Evolutionary conservation across 2,113 vertebrate genomes (phyloP), one percentile per base, ranked within the genome.

Genomic region (Poecilia latipinna): DNA sequence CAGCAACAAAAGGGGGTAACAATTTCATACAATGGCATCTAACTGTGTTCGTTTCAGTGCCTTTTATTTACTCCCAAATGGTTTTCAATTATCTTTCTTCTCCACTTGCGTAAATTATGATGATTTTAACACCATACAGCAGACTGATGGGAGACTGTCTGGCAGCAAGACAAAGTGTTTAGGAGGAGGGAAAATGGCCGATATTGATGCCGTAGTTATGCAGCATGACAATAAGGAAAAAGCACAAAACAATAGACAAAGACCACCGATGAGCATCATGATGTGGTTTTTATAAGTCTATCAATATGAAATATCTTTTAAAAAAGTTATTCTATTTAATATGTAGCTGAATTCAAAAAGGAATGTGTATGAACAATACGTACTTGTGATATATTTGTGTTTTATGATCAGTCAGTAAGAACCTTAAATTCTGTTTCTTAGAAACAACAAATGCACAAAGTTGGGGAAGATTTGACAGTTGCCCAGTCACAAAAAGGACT

Each of bases 61-160:
- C 60, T 89, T 89, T 87, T 77, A 87, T 85, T 84, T 84, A 77
- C 84, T 77, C 62, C 64, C 77, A 54, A 17, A 79, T 87, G 87
- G 81, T 86, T 90, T 89, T 75, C 79, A 89, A 91, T 91, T 85
- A 91, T 87, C 83, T 83, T 89, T 78, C 72, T 86, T 87, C 74
- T 82, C 83, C 73, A 51, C 79, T 81, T 28, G 84, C 77, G 12
- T 68, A 80, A 79, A 91, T 89, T 84, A 80, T 77, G 77, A 83
- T 39, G 57, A 75, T 73, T 84, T 76, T 64, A 78, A 79, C 57
- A 32, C 48, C 62, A 7, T 10, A 39, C 61, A 68, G 74, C 67
- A 64, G 70, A 63, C 60, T 75, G 85, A 82, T 70, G 75, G 68
- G 75, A 76, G 76, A 57, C 74, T 71, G 6, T 60, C 82, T 68